A percentile compares a stretch with the other conserved stretches of the same genome.
Conservation (phyloP, 1,140 invertebrate species). For the Heterodera schachtii region DNA sequence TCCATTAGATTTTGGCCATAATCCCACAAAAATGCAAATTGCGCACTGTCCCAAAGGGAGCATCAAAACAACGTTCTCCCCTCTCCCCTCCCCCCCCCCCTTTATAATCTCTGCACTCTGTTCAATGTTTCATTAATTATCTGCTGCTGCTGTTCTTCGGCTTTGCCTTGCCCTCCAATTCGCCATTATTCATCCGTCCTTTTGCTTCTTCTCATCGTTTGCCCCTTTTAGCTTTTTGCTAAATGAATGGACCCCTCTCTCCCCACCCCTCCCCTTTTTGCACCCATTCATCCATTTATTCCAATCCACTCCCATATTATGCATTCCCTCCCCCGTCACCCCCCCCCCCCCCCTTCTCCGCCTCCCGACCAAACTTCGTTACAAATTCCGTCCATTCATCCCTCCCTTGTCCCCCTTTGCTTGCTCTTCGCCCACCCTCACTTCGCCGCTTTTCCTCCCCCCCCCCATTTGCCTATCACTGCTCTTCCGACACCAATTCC, state of each 20-base stretch:
- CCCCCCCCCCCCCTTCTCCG: not conserved
- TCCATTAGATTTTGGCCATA: not conserved
- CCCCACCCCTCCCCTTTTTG: no score
- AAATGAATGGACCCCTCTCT: conserved; percentile 1
- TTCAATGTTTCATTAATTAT: conserved; percentile 17
- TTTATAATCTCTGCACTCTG: not conserved
- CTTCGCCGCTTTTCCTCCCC: conserved; percentile 20
- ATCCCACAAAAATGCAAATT: conserved; percentile 1
- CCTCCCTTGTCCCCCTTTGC: no score
- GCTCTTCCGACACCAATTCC: conserved; percentile 1
- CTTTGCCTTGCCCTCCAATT: not conserved
- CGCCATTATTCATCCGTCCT: not conserved
- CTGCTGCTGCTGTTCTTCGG: not conserved
- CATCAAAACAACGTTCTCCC: not conserved
- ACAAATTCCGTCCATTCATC: conserved; percentile 11
- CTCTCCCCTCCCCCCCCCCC: not conserved
- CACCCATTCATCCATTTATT: not conserved
- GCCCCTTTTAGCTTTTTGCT: conserved; percentile 10
- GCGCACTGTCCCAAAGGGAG: not conserved
- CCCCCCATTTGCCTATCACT: not conserved
- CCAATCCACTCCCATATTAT: conserved; percentile 2
- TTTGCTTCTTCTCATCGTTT: not conserved
- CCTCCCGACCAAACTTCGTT: conserved; percentile 20
- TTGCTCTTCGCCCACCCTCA: conserved; percentile 16
- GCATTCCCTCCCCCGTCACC: not conserved